phyloP scores from a whole-genome alignment of 2,888 invertebrate species.

The Trilocha varians region DNA sequence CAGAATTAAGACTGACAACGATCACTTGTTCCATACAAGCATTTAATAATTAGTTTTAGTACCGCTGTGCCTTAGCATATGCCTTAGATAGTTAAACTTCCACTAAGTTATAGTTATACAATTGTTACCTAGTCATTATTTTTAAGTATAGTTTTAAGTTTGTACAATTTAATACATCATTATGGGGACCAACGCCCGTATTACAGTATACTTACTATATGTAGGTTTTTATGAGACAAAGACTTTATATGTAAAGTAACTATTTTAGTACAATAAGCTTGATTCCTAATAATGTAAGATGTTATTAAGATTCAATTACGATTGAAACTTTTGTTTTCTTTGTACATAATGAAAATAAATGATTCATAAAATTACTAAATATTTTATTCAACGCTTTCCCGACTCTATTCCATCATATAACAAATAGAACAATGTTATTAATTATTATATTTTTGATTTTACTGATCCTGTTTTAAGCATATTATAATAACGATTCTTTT shows the following conservation, averaged over 20 bases:
- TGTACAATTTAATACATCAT: conserved; percentile 14
- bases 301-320: conserved; percentile 3
- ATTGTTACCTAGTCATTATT: conserved; percentile 67
- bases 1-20: conserved; percentile 60
- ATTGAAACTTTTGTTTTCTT: conserved; percentile 6
- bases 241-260: conserved; percentile 51
- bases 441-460: too few relatives aligned
- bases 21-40: conserved; percentile 58
- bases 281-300: conserved; percentile 67
- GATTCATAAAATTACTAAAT: conserved; percentile 4
- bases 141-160: conserved; percentile 36
- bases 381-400: too few relatives aligned
- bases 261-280: conserved; percentile 59
- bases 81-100: conserved; percentile 47
- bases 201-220: conserved; percentile 12
- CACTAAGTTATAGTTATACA: conserved; percentile 42
- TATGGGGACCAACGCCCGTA: background rate
- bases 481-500: too few relatives aligned
- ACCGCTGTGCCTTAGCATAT: conserved; percentile 65
- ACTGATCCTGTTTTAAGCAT: too few relatives aligned
- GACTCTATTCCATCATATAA: too few relatives aligned
- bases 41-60: conserved; percentile 58
- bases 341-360: conserved; percentile 28
- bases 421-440: too few relatives aligned
- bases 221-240: conserved; percentile 42